Percentiles rank a stretch among this genome's conserved stretches.
Evolutionary conservation across 2,113 vertebrate species (phyloP).

Genomic region (Protomyctophum bolini): DNA sequence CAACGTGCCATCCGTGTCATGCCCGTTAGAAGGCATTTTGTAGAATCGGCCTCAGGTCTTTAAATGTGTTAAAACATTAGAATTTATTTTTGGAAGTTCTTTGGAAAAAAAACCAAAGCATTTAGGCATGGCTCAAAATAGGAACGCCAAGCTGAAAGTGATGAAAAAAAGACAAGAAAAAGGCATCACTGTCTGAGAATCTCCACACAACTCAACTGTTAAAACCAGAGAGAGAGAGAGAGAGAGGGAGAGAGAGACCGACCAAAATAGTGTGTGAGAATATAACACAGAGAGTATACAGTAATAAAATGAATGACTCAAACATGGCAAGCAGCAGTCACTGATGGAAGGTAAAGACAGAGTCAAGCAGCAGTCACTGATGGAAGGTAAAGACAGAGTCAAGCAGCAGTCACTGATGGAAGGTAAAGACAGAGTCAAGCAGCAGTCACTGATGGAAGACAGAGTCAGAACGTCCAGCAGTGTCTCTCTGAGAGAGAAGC

Average conservation of each 20-base stretch:
- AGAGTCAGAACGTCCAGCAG: slow-evolving; percentile 47
- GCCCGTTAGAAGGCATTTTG: no score
- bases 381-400: no score
- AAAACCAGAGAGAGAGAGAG: slow-evolving; percentile 30
- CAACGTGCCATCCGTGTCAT: no score
- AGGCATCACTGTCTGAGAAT: slow-evolving; percentile 62
- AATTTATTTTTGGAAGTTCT: no score
- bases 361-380: no score
- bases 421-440: slow-evolving; percentile 3
- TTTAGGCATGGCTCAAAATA: no score
- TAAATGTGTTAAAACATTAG: no score
- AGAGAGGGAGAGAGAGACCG: neutral
- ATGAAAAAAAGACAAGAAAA: slow-evolving; percentile 29
- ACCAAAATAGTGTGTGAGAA: neutral
- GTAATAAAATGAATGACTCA: slow-evolving; percentile 74
- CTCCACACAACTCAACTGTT: slow-evolving; percentile 75
- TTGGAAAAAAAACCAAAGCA: no score
- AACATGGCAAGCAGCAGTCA: slow-evolving; percentile 63
- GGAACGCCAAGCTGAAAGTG: no score
- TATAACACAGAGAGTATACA: slow-evolving; percentile 36
- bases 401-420: no score
- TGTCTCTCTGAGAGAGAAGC: neutral
- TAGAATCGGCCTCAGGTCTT: no score
- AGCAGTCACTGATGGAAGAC: neutral
- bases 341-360: no score